Percentiles rank a stretch among this genome's conserved stretches.
These are phyloP conservation scores for Cynopterus brachyotis DNA, from an alignment of 2,113 vertebrate genomes.

Conservation along the genomic window DNA sequence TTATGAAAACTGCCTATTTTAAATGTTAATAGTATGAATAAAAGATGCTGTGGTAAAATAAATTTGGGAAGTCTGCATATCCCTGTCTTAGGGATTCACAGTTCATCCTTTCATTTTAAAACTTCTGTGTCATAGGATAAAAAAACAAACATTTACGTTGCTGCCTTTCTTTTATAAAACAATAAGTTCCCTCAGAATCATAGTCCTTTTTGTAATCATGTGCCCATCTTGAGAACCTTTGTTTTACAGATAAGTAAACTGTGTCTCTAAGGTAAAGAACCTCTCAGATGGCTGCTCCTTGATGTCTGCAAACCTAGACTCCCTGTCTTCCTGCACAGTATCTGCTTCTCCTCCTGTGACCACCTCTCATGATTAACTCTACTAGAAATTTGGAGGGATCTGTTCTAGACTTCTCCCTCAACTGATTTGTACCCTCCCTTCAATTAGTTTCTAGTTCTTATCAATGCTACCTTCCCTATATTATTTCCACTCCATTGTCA, in stretches of 20 bases:
- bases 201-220: neutral
- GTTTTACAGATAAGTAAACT: neutral
- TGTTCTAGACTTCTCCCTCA: neutral
- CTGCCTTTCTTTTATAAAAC: neutral
- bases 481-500: neutral
- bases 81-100: neutral
- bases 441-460: neutral
- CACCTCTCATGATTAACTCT: neutral
- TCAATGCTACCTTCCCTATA: neutral
- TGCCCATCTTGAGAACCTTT: neutral
- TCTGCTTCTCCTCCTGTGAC: neutral
- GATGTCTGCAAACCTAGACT: neutral
- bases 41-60: slow-evolving; percentile 32
- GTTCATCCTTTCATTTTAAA: slow-evolving; percentile 30
- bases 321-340: neutral
- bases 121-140: neutral
- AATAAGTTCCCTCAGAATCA: neutral
- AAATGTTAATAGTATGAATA: neutral
- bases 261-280: neutral
- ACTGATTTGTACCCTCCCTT: neutral
- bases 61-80: slow-evolving; percentile 20
- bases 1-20: neutral
- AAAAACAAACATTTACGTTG: neutral
- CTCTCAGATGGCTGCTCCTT: neutral
- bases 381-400: neutral